A percentile compares a stretch with the other conserved stretches of the same genome.
Evolutionary conservation across 2,797 vertebrate species (phyloP).

Genomic region (Oceanodroma leucorhoa): DNA sequence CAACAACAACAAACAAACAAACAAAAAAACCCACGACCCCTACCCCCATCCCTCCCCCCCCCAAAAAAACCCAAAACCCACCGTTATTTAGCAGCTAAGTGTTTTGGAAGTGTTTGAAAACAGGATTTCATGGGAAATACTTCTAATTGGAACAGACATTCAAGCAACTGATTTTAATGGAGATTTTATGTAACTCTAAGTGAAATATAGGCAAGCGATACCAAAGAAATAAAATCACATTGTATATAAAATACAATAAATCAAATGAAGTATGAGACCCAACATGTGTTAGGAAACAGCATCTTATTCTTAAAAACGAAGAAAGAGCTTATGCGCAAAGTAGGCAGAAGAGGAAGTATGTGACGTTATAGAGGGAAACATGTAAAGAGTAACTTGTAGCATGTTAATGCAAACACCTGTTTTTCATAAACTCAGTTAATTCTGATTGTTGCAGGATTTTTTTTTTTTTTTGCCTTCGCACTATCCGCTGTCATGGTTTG

Average conservation of each 20-base stretch:
- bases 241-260: not conserved
- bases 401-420: not conserved
- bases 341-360: not conserved
- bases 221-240: not conserved
- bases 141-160: not conserved
- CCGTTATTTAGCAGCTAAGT: not conserved
- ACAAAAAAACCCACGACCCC: no score
- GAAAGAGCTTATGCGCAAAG: not conserved
- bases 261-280: not conserved
- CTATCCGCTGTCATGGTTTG: not conserved
- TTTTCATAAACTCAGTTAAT: not conserved
- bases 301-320: not conserved
- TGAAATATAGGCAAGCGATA: not conserved
- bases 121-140: not conserved
- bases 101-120: not conserved
- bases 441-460: not conserved
- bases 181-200: not conserved
- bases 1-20: no score
- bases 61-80: no score
- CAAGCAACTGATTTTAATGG: not conserved
- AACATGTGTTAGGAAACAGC: accelerated
- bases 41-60: no score
- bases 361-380: not conserved
- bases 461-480: not conserved
- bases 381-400: not conserved